Conservation (phyloP, 2,888 invertebrate genomes). For the Andrena bucephala region DNA sequence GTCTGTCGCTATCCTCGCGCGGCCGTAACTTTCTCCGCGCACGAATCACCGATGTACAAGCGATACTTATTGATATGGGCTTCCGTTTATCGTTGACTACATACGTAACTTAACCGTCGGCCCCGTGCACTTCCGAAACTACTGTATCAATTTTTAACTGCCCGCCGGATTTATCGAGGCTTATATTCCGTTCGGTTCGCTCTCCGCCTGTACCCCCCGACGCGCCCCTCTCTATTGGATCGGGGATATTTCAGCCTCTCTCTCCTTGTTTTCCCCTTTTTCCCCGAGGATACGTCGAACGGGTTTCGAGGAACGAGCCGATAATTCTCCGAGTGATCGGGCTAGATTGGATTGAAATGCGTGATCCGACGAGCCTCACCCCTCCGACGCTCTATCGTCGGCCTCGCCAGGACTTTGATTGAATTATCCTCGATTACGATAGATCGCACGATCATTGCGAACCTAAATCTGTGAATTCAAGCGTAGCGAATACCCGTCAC, state of each 20-base stretch:
- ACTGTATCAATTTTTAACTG: conserved; percentile 81
- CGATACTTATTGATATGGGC: conserved; percentile 83
- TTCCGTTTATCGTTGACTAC: conserved; percentile 82
- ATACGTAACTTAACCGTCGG: conserved; percentile 77
- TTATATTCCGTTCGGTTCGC: conserved; percentile 72
- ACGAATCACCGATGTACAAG: conserved; percentile 71
- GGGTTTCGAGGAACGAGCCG: conserved; percentile 15
- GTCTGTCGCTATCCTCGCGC: conserved; percentile 40
- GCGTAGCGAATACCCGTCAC: too few relatives aligned
- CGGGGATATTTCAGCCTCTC: conserved; percentile 48
- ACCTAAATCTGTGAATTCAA: too few relatives aligned
- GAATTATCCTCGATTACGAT: conserved; percentile 25
- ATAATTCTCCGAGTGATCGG: conserved; percentile 39
- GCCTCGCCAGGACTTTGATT: conserved; percentile 18
- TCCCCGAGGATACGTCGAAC: not conserved
- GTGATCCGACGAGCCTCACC: not conserved
- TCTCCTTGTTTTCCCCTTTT: conserved; percentile 11
- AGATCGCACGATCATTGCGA: too few relatives aligned
- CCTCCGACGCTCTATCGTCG: not conserved
- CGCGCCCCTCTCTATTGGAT: conserved; percentile 35
- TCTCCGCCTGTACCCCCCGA: conserved; percentile 9
- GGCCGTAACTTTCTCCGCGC: conserved; percentile 50
- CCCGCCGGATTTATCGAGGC: conserved; percentile 74
- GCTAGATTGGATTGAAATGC: conserved; percentile 46
- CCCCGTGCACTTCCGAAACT: conserved; percentile 78